A percentile compares a stretch with the other conserved stretches of the same genome.
Conservation (phyloP, 2,797 vertebrate species). For the Rhinatrema bivittatum region DNA sequence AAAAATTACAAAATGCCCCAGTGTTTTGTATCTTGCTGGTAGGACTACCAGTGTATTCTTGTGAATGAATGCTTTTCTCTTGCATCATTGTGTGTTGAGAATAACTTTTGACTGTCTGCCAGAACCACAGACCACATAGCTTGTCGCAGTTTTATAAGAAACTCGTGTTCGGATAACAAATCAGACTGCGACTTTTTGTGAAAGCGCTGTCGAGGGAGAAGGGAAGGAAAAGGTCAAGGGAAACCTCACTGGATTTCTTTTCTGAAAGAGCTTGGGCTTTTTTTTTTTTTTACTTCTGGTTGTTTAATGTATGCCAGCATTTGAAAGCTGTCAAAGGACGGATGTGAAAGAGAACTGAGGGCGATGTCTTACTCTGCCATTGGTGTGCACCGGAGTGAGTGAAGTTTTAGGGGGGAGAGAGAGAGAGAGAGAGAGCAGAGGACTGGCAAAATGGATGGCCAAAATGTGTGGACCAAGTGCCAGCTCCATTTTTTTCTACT, state of each 20-base stretch:
- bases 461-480: too few relatives aligned
- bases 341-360: too few relatives aligned
- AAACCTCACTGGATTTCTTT: constrained; percentile 7
- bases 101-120: constrained; percentile 47
- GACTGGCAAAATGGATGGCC: too few relatives aligned
- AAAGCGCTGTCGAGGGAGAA: not conserved
- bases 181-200: constrained; percentile 18
- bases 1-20: constrained; percentile 16
- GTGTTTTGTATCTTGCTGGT: constrained; percentile 15
- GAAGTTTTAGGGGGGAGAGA: too few relatives aligned
- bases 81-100: constrained; percentile 12
- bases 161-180: constrained; percentile 25
- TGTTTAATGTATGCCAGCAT: too few relatives aligned
- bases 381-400: too few relatives aligned
- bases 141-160: constrained; percentile 32
- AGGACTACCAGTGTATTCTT: constrained; percentile 20
- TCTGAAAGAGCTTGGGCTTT: constrained; percentile 17
- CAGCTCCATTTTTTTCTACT: too few relatives aligned
- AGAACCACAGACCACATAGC: constrained; percentile 48
- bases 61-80: constrained; percentile 19
- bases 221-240: constrained; percentile 1
- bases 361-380: too few relatives aligned
- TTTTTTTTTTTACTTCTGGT: too few relatives aligned
- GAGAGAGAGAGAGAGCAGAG: too few relatives aligned
- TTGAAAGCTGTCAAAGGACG: too few relatives aligned